phyloP scores from a whole-genome alignment of 2,888 invertebrate species.

The Sphaerophoria taeniata region DNA sequence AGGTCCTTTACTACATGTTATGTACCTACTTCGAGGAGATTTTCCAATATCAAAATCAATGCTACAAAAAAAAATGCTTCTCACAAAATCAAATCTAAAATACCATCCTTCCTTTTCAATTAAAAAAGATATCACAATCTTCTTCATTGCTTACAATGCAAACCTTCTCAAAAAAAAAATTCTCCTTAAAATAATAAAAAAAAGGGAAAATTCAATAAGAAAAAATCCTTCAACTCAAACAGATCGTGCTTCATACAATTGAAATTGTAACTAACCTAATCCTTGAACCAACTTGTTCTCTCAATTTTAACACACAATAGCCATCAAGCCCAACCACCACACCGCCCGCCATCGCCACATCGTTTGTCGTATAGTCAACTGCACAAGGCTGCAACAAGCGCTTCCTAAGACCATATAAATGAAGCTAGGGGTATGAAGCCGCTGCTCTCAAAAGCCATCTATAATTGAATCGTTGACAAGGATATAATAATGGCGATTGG shows the following conservation, averaged over 20 bases:
- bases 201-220: not conserved
- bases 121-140: not conserved
- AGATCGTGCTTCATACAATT: conserved; percentile 44
- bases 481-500: conserved; percentile 57
- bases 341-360: no score
- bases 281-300: conserved; percentile 38
- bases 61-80: no score
- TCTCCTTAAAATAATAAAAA: not conserved
- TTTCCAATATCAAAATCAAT: no score
- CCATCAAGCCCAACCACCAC: not conserved
- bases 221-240: conserved; percentile 20
- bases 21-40: no score
- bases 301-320: conserved; percentile 30
- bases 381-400: conserved; percentile 37
- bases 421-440: not conserved
- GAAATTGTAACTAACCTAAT: conserved; percentile 63
- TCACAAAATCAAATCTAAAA: no score
- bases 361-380: not conserved
- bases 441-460: conserved; percentile 29
- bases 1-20: no score
- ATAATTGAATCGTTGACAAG: conserved; percentile 71
- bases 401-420: not conserved
- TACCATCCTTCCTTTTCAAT: not conserved
- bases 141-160: not conserved
- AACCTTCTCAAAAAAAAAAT: not conserved